Evolutionary conservation across 2,113 vertebrate genomes (phyloP).

Genomic region (Chaetops frenatus): DNA sequence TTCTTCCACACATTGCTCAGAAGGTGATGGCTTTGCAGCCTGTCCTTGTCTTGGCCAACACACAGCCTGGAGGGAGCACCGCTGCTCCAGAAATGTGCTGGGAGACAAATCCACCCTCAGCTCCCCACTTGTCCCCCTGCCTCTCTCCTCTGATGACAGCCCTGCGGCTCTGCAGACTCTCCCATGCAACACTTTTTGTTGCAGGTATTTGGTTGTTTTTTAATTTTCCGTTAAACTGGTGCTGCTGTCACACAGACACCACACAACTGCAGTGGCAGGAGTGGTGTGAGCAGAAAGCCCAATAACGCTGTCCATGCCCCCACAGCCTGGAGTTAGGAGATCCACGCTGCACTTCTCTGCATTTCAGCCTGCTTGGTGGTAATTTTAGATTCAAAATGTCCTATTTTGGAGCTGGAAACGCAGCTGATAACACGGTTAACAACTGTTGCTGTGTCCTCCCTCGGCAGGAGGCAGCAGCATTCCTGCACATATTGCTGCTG

Average conservation of each 20-base stretch:
- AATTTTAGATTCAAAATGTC: not conserved
- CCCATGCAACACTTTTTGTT: not conserved
- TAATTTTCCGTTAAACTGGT: not conserved
- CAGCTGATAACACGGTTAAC: not conserved
- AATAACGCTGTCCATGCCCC: fast-evolving
- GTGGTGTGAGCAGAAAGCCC: not conserved
- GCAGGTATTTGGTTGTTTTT: not conserved
- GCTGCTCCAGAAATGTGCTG: fast-evolving
- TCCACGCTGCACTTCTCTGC: not conserved
- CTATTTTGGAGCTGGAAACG: not conserved
- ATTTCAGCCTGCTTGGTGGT: not conserved
- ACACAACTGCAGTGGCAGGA: fast-evolving
- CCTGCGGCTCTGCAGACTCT: not conserved
- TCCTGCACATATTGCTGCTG: not conserved
- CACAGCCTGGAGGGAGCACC: not conserved
- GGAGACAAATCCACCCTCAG: not conserved
- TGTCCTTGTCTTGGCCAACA: not conserved
- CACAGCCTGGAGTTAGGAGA: fast-evolving
- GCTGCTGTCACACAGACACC: not conserved
- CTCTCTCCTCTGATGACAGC: not conserved
- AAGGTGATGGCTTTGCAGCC: not conserved
- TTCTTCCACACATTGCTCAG: not conserved
- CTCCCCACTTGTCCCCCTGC: not conserved
- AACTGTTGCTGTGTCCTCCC: not conserved
- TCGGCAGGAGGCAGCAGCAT: not conserved